These are phyloP conservation scores for Achlya flavicornis DNA, from an alignment of 2,888 invertebrate species.

Conservation along the genomic window DNA sequence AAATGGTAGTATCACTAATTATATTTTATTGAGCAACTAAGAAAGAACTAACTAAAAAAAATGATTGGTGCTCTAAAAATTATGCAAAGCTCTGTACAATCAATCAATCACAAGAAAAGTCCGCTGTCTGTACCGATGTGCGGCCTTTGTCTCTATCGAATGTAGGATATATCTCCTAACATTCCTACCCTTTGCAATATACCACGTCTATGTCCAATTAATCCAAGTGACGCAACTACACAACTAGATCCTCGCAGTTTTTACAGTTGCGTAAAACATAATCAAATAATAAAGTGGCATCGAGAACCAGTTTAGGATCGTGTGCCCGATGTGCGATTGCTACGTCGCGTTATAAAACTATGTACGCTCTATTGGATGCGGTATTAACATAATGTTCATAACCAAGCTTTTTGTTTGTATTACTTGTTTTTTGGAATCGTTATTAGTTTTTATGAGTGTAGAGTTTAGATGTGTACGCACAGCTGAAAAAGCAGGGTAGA, in stretches of 20 bases:
- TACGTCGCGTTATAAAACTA: not conserved
- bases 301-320: constrained; percentile 22
- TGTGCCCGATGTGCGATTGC: constrained; percentile 1
- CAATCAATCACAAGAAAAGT: too few species aligned
- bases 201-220: not conserved
- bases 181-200: not conserved
- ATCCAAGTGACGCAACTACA: not conserved
- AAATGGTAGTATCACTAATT: too few species aligned
- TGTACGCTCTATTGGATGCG: not conserved
- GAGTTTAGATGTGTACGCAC: too few species aligned
- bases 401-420: not conserved
- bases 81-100: too few species aligned
- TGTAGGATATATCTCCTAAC: too few species aligned
- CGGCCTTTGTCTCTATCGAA: too few species aligned
- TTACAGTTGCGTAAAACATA: constrained; percentile 16
- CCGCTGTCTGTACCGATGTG: too few species aligned
- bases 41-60: too few species aligned
- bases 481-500: too few species aligned
- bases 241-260: not conserved
- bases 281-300: constrained; percentile 18
- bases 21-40: too few species aligned
- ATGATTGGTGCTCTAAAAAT: too few species aligned
- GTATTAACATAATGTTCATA: not conserved
- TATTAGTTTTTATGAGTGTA: too few species aligned
- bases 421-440: not conserved